Evolutionary conservation across 1,140 invertebrate genomes (phyloP).

Genomic region (Procambarus virginalis): DNA sequence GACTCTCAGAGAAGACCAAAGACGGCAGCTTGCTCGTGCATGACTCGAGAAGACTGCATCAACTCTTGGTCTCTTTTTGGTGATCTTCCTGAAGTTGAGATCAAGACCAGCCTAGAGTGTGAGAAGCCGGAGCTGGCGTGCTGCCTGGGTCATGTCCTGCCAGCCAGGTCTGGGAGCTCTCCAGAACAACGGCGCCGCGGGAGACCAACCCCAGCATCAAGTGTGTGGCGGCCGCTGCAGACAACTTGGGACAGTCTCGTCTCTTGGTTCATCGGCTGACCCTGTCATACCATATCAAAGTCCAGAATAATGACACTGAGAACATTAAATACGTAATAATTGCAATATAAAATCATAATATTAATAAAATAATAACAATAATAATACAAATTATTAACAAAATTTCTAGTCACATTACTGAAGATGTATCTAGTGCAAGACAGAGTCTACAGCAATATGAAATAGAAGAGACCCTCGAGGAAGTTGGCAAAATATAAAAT

Average conservation of each 20-base stretch:
- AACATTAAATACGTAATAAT: no score
- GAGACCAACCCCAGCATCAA: not conserved
- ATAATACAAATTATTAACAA: no score
- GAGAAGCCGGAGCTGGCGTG: not conserved
- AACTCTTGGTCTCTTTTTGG: not conserved
- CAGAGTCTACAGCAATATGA: no score
- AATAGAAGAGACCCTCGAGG: no score
- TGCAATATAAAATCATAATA: no score
- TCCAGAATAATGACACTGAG: not conserved
- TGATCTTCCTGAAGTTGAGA: not conserved
- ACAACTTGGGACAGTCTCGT: not conserved
- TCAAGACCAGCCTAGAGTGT: conserved; percentile 9
- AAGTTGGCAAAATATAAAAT: no score
- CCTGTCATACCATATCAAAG: not conserved
- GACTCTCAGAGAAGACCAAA: not conserved
- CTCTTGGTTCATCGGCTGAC: not conserved
- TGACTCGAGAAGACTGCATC: conserved; percentile 2
- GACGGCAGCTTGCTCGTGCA: conserved; percentile 2
- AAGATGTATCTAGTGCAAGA: no score
- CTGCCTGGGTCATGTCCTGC: conserved; percentile 7
- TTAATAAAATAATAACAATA: no score
- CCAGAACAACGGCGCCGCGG: not conserved
- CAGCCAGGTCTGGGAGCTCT: not conserved
- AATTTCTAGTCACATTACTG: no score
- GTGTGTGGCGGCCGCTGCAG: not conserved